A percentile compares a stretch with the other conserved stretches of the same genome.
Conservation (phyloP, 2,113 vertebrate genomes). For the Embiotoca jacksoni region DNA sequence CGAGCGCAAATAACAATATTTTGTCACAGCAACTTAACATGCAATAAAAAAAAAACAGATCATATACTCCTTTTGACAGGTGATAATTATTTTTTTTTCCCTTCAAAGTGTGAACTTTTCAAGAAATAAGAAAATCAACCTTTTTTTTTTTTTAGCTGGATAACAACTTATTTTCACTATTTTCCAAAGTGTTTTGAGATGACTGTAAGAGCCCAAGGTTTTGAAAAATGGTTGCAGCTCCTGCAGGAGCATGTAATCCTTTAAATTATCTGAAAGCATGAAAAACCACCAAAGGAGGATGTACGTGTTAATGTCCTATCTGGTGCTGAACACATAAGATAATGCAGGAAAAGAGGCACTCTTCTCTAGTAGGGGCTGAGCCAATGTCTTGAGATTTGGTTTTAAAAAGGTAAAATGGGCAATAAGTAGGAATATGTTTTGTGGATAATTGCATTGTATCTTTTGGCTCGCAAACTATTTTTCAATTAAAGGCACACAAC, state of each 20-base stretch:
- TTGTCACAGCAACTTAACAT: constrained; percentile 15
- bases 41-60: constrained; percentile 21
- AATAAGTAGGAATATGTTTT: neutral
- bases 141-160: constrained; percentile 15
- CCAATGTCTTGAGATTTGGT: constrained; percentile 2
- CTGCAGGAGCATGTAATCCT: constrained; percentile 37
- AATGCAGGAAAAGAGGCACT: constrained; percentile 2
- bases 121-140: constrained; percentile 5
- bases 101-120: constrained; percentile 6
- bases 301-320: constrained; percentile 27
- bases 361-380: neutral
- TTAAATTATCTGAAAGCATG: constrained; percentile 43
- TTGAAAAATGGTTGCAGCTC: constrained; percentile 37
- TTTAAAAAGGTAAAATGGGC: neutral
- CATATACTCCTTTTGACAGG: constrained; percentile 15
- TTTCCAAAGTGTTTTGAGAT: constrained; percentile 40
- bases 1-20: constrained; percentile 16
- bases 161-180: constrained; percentile 30
- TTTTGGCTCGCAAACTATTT: neutral
- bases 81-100: neutral
- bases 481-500: too few relatives aligned
- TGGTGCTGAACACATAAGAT: constrained; percentile 11
- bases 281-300: constrained; percentile 39
- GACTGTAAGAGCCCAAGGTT: constrained; percentile 16
- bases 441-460: neutral